Evolutionary conservation across 2,888 invertebrate genomes (phyloP).

Genomic region (Pheosia gnoma): DNA sequence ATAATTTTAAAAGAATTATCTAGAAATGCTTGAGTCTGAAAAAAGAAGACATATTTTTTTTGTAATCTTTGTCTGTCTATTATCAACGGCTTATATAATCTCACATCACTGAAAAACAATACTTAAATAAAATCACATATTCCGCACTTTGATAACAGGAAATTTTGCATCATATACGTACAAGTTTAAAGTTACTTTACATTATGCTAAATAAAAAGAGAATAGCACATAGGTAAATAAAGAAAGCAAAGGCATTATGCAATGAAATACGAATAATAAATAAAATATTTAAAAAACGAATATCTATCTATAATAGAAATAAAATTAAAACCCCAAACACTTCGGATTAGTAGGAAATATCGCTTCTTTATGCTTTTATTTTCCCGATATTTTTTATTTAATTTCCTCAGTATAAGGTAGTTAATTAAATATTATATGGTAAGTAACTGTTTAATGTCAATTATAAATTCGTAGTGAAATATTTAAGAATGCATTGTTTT

Average conservation of each 20-base stretch:
- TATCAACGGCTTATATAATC: not conserved
- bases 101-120: not conserved
- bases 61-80: not conserved
- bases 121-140: not conserved
- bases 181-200: not conserved
- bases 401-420: constrained; percentile 16
- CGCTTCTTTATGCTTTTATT: constrained; percentile 15
- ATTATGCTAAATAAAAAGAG: not conserved
- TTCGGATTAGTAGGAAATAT: constrained; percentile 31
- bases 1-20: no score
- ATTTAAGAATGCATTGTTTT: constrained; percentile 15
- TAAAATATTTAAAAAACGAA: constrained; percentile 24
- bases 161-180: not conserved
- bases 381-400: not conserved
- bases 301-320: constrained; percentile 21
- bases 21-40: no score
- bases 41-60: no score
- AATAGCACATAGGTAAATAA: not conserved
- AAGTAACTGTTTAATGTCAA: constrained; percentile 38
- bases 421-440: constrained; percentile 28
- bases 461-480: constrained; percentile 30
- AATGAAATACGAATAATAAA: constrained; percentile 21
- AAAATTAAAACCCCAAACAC: constrained; percentile 33
- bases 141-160: not conserved
- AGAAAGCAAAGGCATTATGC: not conserved